Evolutionary conservation across 2,797 vertebrate species (phyloP), one percentile per base, ranked within the genome.

Genomic region (Sphenopsis melanotis): DNA sequence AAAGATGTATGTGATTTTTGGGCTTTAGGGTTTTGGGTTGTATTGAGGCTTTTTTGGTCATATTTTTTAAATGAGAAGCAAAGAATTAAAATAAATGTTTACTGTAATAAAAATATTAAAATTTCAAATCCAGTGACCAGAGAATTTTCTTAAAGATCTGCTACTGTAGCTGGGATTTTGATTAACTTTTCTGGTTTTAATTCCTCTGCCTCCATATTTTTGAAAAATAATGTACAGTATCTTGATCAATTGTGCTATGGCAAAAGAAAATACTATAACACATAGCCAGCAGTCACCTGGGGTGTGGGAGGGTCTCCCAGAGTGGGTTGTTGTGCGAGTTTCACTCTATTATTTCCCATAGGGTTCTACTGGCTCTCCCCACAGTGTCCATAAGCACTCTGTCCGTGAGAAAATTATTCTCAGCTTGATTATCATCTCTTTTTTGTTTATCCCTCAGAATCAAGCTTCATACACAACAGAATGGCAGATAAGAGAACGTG

Each of bases 361-460:
- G 29, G 8, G 6, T 61, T 85, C 41, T 77, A 10, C 9, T 59
- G n/a, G 12, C 12, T 60, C 11, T 92, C 24, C 37, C 4, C 6
- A n/a, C 36, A 30, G 17, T 46, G 36, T 55, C 23, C 20, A n/a
- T 64, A 60, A 84, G 60, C 41, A 69, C 10, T 52, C 14, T 55
- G 19, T 81, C 53, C n/a, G 79, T 56, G 21, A 87, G 32, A 85
- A 94, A 75, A 52, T 87, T 56, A 53, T 78, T 80, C 39, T 76
- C 15, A 22, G 20, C 34, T 63, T 87, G 63, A 49, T 81, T 89
- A 64, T 84, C 37, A 42, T 22, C 29, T 95, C 63, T 94, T 46
- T 37, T 95, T 65, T 78, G 24, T 83, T 94, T 69, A 83, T 74
- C 22, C n/a, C 57, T 93, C 52, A 76, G 81, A 96, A 94, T 32